Evolutionary conservation across 30 jellyfish, hydroid and myxozoan species (phyloP).

Genomic region (Pseudorhiza aurosa): DNA sequence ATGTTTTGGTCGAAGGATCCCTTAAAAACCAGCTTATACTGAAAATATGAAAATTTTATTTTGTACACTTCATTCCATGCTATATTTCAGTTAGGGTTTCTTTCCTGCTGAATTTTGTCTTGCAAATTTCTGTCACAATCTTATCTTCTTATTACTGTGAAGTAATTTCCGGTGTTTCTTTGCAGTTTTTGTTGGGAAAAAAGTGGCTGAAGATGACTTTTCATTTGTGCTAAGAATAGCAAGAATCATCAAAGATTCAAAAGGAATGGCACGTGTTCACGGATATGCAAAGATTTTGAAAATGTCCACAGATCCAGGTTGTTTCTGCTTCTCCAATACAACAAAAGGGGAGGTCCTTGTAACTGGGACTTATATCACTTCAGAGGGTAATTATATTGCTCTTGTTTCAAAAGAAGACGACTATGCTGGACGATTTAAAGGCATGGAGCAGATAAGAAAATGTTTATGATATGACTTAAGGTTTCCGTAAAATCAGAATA

Average conservation of each 20-base stretch:
- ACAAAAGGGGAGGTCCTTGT: slow-evolving; percentile 14
- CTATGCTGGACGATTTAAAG: slow-evolving; percentile 27
- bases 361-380: slow-evolving; percentile 10
- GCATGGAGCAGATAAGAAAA: slow-evolving; percentile 25
- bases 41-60: no score
- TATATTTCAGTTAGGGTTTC: no score
- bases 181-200: slow-evolving; percentile 43
- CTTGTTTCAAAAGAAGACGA: slow-evolving; percentile 4
- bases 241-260: slow-evolving; percentile 18
- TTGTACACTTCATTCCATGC: no score
- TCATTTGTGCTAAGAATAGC: background rate
- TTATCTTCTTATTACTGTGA: no score
- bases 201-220: background rate
- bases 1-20: no score
- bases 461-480: no score
- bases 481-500: no score
- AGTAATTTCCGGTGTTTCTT: no score
- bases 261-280: background rate
- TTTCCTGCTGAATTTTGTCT: no score
- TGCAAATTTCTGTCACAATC: no score
- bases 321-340: slow-evolving; percentile 8
- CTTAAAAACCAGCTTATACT: no score
- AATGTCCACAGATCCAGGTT: background rate
- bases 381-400: background rate
- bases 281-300: background rate